Evolutionary conservation across 2,888 invertebrate genomes (phyloP), one percentile per base, ranked within the genome.

Genomic region (Campopleginae sp.): DNA sequence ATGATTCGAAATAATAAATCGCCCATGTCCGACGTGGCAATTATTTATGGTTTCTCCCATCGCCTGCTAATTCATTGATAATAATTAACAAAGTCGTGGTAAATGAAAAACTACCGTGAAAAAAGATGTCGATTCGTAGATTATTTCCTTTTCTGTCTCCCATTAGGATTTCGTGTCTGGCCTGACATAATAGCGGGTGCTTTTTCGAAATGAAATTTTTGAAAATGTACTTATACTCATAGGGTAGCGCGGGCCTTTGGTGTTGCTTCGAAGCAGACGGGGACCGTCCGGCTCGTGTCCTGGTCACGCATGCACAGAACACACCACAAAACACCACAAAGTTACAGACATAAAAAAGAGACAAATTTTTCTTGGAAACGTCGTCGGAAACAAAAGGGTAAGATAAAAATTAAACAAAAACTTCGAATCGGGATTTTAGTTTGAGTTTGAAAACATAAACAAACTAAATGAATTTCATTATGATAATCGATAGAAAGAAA

Each of bases 281-380:
- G 93, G 93, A 93, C 93, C 93, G 91, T 93, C 93, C 93, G 90
- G 93, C 91, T 91, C 91, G 91, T 93, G 91, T 93, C 93, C 93
- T 94, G 93, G 91, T 93, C 91, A 93, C 90, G 93, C 93, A 93
- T 93, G 93, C 93, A 93, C 93, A 93, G 91, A 93, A 93, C 91
- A 93, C 93, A 93, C 92, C 92, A 93, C 93, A 91, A 91, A 93
- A 93, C 91, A 92, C 92, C 92, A 93, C 92, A 94, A 91, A 92
- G 89, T 93, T 93, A 93, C 92, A 90, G 91, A 93, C 84, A 85
- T 58, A 58, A 58, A 82, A 84, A 74, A 79, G 66, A 86, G 78
- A 82, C 31, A 83, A 83, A 81, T 81, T 84, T 81, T 12, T 14
- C 58, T 27, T 23, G 23, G 23, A 58, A 5, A 87, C 89, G 92